A percentile compares a stretch with the other conserved stretches of the same genome.
Conservation (phyloP, 1,140 invertebrate species). For the Cotesia vestalis region DNA sequence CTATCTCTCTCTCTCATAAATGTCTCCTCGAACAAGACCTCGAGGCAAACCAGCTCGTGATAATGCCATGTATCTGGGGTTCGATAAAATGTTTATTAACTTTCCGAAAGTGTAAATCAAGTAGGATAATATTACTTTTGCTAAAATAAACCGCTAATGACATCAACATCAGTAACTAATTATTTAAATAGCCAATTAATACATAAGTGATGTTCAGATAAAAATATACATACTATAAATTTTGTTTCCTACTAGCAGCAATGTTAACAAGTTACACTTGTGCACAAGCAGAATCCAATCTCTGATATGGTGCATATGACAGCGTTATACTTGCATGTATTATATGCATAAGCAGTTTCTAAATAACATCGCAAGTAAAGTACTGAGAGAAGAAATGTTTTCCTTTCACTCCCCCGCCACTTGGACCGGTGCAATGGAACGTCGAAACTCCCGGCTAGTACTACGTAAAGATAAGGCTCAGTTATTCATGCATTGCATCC, state of each 20-base stretch:
- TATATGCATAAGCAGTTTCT: constrained; percentile 5
- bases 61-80: constrained; percentile 44
- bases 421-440: constrained; percentile 1
- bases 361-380: neutral
- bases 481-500: neutral
- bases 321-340: neutral
- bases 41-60: constrained; percentile 38
- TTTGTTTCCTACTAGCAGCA: too few relatives aligned
- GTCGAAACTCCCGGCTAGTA: too few relatives aligned
- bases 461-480: constrained; percentile 17
- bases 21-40: constrained; percentile 15
- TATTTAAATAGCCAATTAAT: too few relatives aligned
- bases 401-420: constrained; percentile 60
- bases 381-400: constrained; percentile 52
- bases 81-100: constrained; percentile 27
- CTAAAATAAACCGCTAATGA: too few relatives aligned
- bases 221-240: too few relatives aligned
- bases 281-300: neutral
- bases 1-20: constrained; percentile 27
- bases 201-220: too few relatives aligned
- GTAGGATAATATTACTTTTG: too few relatives aligned
- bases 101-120: neutral
- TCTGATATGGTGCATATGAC: neutral
- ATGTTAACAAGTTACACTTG: neutral
- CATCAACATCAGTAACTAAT: too few relatives aligned